Evolutionary conservation across 2,113 vertebrate species (phyloP).

Genomic region (Ptyas mucosa): DNA sequence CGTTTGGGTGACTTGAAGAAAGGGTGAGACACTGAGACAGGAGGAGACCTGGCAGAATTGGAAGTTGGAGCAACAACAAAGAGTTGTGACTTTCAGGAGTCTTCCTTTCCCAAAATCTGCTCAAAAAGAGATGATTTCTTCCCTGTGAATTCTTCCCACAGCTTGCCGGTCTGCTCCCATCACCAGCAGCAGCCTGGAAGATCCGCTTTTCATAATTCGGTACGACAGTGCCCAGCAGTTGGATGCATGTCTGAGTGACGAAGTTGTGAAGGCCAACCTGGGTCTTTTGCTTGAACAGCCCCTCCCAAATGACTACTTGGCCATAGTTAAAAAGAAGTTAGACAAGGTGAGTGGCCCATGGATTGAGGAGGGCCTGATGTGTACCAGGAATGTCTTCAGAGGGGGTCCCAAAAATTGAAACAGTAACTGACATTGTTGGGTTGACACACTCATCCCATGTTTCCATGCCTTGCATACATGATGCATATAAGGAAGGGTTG

Average conservation of each 20-base stretch:
- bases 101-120: not conserved
- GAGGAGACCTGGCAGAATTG: not conserved
- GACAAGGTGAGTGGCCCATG: conserved; percentile 48
- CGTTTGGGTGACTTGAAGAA: not conserved
- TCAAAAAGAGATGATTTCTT: no score
- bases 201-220: accelerated
- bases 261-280: conserved; percentile 49
- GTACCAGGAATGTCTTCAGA: not conserved
- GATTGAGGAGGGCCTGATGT: not conserved
- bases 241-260: conserved; percentile 45
- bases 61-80: not conserved
- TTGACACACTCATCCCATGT: not conserved
- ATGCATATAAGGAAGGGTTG: not conserved
- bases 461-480: not conserved
- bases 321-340: conserved; percentile 56
- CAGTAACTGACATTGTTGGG: not conserved
- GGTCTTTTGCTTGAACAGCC: conserved; percentile 33
- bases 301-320: accelerated
- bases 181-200: not conserved
- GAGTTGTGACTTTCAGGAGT: not conserved
- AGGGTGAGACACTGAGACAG: not conserved
- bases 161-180: conserved; percentile 21
- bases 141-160: conserved; percentile 12
- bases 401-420: not conserved
- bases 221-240: conserved; percentile 36